Evolutionary conservation across 2,888 invertebrate species (phyloP).

Genomic region (Dascillus cervinus): DNA sequence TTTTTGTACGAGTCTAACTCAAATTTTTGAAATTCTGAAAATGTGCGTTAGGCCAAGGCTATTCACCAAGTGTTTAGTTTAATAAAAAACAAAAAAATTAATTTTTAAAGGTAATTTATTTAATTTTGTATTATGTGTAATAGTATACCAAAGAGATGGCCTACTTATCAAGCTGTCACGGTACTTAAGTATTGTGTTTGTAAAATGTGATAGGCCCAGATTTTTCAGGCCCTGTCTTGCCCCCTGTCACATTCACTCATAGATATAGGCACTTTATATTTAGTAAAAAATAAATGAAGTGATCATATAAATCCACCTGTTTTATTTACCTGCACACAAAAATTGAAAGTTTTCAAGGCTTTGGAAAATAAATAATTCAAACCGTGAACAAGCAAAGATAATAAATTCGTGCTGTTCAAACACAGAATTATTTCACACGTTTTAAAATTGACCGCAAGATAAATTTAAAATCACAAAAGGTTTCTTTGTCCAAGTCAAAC

Average conservation of each 20-base stretch:
- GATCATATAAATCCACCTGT: no score
- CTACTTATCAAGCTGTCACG: constrained; percentile 37
- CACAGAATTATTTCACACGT: no score
- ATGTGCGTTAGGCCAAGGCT: no score
- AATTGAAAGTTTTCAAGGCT: no score
- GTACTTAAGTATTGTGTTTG: constrained; percentile 42
- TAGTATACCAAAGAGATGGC: constrained; percentile 44
- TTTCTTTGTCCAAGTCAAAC: no score
- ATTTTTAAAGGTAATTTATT: constrained; percentile 32
- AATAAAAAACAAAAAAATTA: constrained; percentile 21
- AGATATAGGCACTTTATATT: constrained; percentile 44
- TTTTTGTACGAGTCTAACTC: not conserved
- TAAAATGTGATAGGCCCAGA: constrained; percentile 45
- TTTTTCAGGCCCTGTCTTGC: constrained; percentile 40
- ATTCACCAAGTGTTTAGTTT: constrained; percentile 21
- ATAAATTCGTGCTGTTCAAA: no score
- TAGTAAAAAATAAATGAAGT: constrained; percentile 34
- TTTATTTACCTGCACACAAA: no score
- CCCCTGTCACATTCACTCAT: constrained; percentile 45
- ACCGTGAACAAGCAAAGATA: no score
- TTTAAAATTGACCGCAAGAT: no score
- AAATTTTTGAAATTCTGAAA: no score
- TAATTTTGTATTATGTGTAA: constrained; percentile 41
- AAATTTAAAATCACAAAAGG: no score
- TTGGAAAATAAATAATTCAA: no score